phyloP scores from a whole-genome alignment of 92 coral and sea anemone species.

The Hydrozoanthus gracilis region DNA sequence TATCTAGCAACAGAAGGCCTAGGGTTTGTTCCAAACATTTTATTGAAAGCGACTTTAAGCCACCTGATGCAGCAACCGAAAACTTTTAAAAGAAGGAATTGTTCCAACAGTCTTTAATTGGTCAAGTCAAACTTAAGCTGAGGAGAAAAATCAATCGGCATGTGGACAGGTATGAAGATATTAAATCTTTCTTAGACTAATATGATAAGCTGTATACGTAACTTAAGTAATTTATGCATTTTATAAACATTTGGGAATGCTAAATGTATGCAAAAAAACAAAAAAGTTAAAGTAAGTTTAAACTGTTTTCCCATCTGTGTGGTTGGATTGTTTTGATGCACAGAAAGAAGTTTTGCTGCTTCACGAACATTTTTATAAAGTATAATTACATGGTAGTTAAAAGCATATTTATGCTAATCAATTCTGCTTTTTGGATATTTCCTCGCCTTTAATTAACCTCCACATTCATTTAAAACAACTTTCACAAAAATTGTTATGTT shows the following conservation, averaged over 20 bases:
- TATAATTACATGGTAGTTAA: no score
- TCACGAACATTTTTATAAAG: background rate
- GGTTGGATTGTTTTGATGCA: background rate
- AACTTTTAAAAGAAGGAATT: conserved; percentile 45
- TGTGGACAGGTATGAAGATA: conserved; percentile 30
- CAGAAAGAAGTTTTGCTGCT: background rate
- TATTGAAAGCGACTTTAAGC: conserved; percentile 30
- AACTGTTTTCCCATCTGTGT: background rate
- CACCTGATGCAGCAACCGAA: conserved; percentile 47
- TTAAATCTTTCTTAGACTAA: background rate
- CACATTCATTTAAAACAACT: no score
- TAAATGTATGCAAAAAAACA: background rate
- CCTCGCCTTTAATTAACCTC: no score
- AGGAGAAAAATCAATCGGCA: conserved; percentile 57
- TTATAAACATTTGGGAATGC: background rate
- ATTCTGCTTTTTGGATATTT: no score
- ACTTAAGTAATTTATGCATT: background rate
- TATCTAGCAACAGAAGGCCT: conserved; percentile 46
- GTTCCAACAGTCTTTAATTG: conserved; percentile 47
- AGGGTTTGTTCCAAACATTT: conserved; percentile 65
- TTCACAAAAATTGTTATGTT: no score
- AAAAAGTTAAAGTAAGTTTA: background rate
- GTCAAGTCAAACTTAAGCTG: conserved; percentile 13
- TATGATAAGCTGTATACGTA: no score
- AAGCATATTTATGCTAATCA: no score